Conservation (phyloP, 1,140 invertebrate genomes). For the Calliopsis andreniformis region DNA sequence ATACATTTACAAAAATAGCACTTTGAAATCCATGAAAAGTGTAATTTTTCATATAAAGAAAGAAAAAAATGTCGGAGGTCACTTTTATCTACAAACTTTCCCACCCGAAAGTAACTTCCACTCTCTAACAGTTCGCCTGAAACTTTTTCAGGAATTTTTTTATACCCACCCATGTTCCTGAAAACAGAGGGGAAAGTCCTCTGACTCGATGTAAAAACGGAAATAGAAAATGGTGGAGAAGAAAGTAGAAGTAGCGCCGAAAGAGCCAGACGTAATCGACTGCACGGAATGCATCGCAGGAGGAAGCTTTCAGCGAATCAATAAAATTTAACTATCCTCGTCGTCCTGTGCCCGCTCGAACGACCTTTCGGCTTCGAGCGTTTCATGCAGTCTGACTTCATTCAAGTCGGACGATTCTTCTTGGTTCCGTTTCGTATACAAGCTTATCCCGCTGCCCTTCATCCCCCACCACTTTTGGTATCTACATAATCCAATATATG, state of each 20-base stretch:
- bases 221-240: not conserved
- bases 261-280: constrained; percentile 21
- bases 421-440: constrained; percentile 53
- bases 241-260: not conserved
- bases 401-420: constrained; percentile 59
- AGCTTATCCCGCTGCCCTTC: constrained; percentile 53
- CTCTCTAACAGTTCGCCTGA: no score
- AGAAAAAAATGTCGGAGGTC: no score
- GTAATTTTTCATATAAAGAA: no score
- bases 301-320: constrained; percentile 55
- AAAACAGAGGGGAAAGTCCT: no score
- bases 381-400: constrained; percentile 57
- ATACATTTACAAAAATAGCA: no score
- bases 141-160: no score
- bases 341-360: constrained; percentile 33
- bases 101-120: no score
- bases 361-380: constrained; percentile 46
- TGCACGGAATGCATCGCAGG: constrained; percentile 10
- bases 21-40: no score
- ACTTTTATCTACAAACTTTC: no score
- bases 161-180: no score
- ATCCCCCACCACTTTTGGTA: constrained; percentile 36
- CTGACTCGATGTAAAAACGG: no score
- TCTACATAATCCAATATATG: constrained; percentile 74
- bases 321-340: constrained; percentile 49